Conservation (phyloP, 2,797 vertebrate species). For the Coccyzus lansbergi region DNA sequence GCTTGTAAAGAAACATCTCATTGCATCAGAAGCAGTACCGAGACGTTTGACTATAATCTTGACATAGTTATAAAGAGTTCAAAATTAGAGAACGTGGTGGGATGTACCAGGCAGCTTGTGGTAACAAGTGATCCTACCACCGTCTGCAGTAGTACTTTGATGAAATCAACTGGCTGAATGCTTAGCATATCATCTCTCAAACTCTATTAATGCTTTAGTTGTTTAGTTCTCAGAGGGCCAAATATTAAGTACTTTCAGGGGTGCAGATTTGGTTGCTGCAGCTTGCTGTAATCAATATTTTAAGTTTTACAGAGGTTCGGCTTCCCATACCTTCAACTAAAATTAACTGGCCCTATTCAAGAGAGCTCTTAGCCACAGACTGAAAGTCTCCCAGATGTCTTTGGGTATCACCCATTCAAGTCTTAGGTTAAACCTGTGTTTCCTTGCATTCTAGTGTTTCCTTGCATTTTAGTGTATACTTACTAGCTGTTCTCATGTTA, state of each 20-base stretch:
- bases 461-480: background rate
- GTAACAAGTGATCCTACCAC: background rate
- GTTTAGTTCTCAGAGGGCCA: background rate
- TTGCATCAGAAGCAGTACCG: background rate
- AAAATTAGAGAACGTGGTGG: background rate
- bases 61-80: background rate
- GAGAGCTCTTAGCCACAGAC: background rate
- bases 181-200: background rate
- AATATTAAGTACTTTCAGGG: background rate
- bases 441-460: background rate
- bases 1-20: background rate
- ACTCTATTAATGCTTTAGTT: background rate
- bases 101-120: background rate
- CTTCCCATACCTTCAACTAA: background rate
- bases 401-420: background rate
- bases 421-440: background rate
- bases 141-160: background rate
- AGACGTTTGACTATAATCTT: background rate
- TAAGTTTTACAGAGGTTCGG: background rate
- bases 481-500: background rate
- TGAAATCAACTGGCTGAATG: background rate
- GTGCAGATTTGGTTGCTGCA: background rate
- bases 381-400: background rate
- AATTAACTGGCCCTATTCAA: background rate
- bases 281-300: background rate